phyloP scores from a whole-genome alignment of 2,797 vertebrate species.

The Epinephelus awoara region DNA sequence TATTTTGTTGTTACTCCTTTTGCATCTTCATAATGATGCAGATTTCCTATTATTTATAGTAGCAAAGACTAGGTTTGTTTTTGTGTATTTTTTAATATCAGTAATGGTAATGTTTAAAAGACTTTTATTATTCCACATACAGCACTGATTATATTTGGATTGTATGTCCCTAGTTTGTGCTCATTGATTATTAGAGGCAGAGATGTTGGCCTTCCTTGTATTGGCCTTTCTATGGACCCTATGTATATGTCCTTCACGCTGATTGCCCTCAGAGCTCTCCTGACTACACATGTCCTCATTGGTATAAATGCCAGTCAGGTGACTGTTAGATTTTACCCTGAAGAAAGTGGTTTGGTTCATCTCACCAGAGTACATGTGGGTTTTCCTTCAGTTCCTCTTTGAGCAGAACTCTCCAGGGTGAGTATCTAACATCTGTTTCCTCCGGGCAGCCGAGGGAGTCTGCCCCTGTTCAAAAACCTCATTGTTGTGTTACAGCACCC shows the following conservation, averaged over 20 bases:
- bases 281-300: background rate
- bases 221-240: background rate
- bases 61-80: background rate
- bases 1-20: background rate
- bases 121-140: background rate
- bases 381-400: no score
- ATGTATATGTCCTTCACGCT: background rate
- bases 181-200: background rate
- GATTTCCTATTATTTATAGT: no score
- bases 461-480: background rate
- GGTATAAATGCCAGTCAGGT: background rate
- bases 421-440: background rate
- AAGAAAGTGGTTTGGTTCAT: background rate
- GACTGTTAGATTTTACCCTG: background rate
- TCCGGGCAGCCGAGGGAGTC: background rate
- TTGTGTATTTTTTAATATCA: background rate
- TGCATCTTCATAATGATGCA: background rate
- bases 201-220: no score
- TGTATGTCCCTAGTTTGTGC: background rate
- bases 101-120: background rate
- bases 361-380: no score
- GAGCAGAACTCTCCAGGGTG: background rate
- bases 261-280: background rate
- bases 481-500: background rate
- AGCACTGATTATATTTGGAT: background rate